Base-by-base conservation (phyloP, 2,797 vertebrate species). In the Liasis olivaceus region DNA sequence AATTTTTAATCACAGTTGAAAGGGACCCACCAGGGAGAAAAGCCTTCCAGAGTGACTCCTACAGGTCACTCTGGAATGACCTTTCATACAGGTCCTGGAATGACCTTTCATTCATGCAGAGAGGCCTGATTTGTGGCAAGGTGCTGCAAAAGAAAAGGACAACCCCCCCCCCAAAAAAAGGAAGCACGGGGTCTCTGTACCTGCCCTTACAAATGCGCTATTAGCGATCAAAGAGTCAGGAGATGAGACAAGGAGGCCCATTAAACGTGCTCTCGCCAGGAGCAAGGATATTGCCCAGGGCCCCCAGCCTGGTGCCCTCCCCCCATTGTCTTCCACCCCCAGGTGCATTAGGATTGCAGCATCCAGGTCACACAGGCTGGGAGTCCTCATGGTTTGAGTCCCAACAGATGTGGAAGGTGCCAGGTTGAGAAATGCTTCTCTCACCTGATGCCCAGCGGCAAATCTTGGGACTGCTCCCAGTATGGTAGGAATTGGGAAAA, bases 11-110 rank as follows among this genome's bases (percentile, higher is more conserved):
- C 72, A 31, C 85, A 85, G 93, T 58, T 91, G 8, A 87, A 93
- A 95, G 31, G 62, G 13, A 14, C 89, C 92, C 91, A 26, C 1
- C 2, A 36, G 88, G 60, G 88, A 7, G 36, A 85, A 90, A 92
- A 90, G 8, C 54, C 91, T 95, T 85, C 69, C 91, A 92, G 92
- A 85, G 31, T 58, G 42, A 31, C 13, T 36, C 93, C 94, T 85
- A 72, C 20, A 77, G 31, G 54, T 22, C 85, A 36, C 36, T 36
- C 36, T 6, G 69, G 12, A 90, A 12, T 4, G 69, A 90, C 14
- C 90, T 90, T 93, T 77, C 89, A 8, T 87, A n/a, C 87, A 0
- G 63, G 54, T 22, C 85, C 36, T 6, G 69, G 12, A 90, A 13
- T 4, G 69, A 90, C 14, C 90, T 90, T 93, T 77, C 89, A 8